phyloP scores from a whole-genome alignment of 2,888 invertebrate genomes.

The Scelioninae gen. 2 region DNA sequence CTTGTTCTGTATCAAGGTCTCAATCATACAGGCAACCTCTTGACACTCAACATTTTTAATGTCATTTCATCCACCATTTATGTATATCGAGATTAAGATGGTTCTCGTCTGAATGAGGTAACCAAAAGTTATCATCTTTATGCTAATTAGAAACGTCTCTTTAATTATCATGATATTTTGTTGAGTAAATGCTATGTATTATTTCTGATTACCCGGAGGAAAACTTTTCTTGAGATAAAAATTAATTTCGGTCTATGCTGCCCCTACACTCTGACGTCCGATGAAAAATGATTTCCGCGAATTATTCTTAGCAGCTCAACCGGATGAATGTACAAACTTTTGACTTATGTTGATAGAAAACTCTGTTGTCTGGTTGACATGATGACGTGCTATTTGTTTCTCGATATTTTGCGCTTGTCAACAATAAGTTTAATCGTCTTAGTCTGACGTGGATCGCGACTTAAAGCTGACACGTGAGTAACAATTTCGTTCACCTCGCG shows the following conservation, averaged over 20 bases:
- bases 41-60: no score
- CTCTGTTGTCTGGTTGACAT: slow-evolving; percentile 1
- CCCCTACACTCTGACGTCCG: no score
- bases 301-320: slow-evolving; percentile 7
- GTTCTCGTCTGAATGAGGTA: no score
- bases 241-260: slow-evolving; percentile 27
- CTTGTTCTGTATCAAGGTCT: no score
- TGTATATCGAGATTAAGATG: no score
- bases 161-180: no score
- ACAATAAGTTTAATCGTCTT: slow-evolving; percentile 57
- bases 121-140: no score
- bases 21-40: no score
- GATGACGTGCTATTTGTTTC: slow-evolving; percentile 36
- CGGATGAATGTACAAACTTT: slow-evolving; percentile 8
- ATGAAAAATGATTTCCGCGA: slow-evolving; percentile 39
- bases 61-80: no score
- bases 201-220: no score
- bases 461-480: slow-evolving; percentile 57
- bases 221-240: slow-evolving; percentile 33
- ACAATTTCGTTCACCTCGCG: slow-evolving; percentile 55
- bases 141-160: no score
- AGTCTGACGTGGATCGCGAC: slow-evolving; percentile 35
- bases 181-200: no score
- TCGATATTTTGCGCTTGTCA: slow-evolving; percentile 24
- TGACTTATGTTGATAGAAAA: not conserved